Percentiles rank a stretch among this genome's conserved stretches.
These are phyloP conservation scores for Phymastichus coffea DNA, from an alignment of 1,140 invertebrate species.

Conservation along the genomic window DNA sequence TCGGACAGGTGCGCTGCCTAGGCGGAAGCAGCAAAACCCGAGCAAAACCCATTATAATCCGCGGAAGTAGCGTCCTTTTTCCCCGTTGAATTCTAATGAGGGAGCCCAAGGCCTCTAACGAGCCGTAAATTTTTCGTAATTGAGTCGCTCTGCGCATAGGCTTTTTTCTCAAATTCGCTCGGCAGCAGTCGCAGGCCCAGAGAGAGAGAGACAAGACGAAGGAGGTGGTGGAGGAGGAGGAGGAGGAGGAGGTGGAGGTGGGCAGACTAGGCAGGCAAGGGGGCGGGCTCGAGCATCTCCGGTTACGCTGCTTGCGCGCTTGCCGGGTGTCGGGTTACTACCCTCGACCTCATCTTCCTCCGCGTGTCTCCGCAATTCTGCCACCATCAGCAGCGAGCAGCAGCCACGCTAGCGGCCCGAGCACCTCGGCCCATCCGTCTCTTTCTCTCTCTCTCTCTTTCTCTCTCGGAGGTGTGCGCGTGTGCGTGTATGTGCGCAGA, in stretches of 20 bases:
- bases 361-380: constrained; percentile 12
- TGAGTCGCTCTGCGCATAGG: constrained; percentile 18
- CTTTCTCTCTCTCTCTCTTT: background rate
- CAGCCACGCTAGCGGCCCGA: background rate
- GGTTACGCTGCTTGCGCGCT: constrained; percentile 32
- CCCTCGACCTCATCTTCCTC: constrained; percentile 32
- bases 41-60: no score
- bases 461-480: background rate
- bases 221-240: constrained; percentile 36
- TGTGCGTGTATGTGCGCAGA: background rate
- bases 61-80: constrained; percentile 2
- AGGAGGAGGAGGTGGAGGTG: constrained; percentile 43
- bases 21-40: no score
- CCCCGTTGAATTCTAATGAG: constrained; percentile 18
- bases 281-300: constrained; percentile 32
- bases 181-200: background rate
- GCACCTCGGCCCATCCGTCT: constrained; percentile 18
- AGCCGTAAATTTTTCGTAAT: constrained; percentile 30
- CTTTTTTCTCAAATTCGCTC: constrained; percentile 26
- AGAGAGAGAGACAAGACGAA: constrained; percentile 25
- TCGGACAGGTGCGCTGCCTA: no score
- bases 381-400: constrained; percentile 8
- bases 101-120: constrained; percentile 28
- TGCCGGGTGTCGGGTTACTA: constrained; percentile 28
- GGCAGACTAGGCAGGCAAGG: background rate